These are phyloP conservation scores for Rhynchonema sp. DNA, from an alignment of 2,888 invertebrate genomes.

Conservation along the genomic window DNA sequence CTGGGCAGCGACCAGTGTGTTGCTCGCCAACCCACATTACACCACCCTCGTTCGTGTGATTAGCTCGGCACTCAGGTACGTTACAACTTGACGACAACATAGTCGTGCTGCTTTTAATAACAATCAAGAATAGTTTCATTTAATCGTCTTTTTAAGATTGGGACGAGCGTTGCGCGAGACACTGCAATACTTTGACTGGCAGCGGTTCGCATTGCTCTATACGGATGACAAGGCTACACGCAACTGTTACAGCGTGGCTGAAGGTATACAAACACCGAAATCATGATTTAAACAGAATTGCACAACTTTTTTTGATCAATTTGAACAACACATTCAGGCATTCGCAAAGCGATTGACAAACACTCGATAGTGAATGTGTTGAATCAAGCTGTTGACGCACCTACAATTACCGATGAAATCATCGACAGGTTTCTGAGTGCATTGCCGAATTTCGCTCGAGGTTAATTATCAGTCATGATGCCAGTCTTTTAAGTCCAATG, in stretches of 20 bases:
- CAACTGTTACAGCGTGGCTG: conserved; percentile 5
- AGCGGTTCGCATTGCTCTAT: conserved; percentile 2
- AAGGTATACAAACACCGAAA: too few relatives aligned
- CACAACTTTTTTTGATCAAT: too few relatives aligned
- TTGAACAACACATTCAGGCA: too few relatives aligned
- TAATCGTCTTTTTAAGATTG: too few relatives aligned
- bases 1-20: conserved; percentile 5
- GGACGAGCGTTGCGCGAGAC: conserved; percentile 4
- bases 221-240: conserved; percentile 1
- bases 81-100: background rate
- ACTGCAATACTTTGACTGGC: conserved; percentile 4
- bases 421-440: conserved; percentile 4
- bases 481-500: background rate
- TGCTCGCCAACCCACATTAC: background rate
- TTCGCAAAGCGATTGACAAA: background rate
- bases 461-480: too few relatives aligned
- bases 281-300: too few relatives aligned
- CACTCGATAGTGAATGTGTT: conserved; percentile 3
- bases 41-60: conserved; percentile 3
- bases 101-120: too few relatives aligned
- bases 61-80: conserved; percentile 4
- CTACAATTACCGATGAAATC: background rate
- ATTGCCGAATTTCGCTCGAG: background rate
- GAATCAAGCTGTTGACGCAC: conserved; percentile 2
- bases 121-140: too few relatives aligned